Evolutionary conservation across 2,797 vertebrate species (phyloP).

Genomic region (Microhierax caerulescens): DNA sequence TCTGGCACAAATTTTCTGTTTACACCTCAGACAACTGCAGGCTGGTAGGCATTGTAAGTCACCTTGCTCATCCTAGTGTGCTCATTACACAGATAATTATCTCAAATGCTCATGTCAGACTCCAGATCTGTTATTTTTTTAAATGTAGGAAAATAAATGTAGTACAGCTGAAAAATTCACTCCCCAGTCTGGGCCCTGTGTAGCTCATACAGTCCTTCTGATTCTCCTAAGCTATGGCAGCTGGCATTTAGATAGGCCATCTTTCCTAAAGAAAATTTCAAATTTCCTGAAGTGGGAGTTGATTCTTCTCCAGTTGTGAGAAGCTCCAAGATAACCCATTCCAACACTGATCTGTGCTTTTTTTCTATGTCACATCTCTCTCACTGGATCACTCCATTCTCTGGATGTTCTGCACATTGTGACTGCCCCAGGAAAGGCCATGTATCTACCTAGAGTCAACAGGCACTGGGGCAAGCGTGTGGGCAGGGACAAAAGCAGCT

Average conservation of each 20-base stretch:
- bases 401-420: not conserved
- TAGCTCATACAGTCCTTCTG: not conserved
- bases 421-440: not conserved
- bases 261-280: not conserved
- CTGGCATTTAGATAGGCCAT: not conserved
- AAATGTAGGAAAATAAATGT: not conserved
- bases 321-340: not conserved
- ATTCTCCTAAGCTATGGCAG: not conserved
- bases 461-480: not conserved
- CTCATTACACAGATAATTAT: not conserved
- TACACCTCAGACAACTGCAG: not conserved
- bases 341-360: not conserved
- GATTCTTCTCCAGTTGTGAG: not conserved
- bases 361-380: not conserved
- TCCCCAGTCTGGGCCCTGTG: not conserved
- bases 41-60: not conserved
- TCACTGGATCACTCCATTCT: not conserved
- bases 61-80: not conserved
- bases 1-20: not conserved
- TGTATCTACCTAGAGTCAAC: not conserved
- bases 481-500: not conserved
- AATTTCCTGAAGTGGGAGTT: not conserved
- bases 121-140: not conserved
- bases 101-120: not conserved
- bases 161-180: not conserved